phyloP scores from a whole-genome alignment of 2,113 vertebrate species.

The Ciconia maguari region DNA sequence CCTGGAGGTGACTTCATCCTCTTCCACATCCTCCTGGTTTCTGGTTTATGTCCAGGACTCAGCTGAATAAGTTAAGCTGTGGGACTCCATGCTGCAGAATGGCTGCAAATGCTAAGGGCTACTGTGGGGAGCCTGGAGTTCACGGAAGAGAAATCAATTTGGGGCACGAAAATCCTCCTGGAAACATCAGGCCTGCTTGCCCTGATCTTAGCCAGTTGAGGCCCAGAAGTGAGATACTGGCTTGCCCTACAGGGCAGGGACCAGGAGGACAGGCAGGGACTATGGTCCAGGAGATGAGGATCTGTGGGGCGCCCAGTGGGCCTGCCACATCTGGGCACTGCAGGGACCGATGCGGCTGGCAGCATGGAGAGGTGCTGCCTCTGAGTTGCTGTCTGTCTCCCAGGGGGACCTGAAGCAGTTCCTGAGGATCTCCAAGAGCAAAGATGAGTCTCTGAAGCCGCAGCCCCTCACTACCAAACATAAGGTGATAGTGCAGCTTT shows the following conservation, averaged over 20 bases:
- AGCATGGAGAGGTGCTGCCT: neutral
- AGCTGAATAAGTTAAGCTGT: neutral
- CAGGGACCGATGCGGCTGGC: neutral
- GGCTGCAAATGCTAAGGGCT: neutral
- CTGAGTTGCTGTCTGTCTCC: neutral
- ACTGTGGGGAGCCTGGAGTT: neutral
- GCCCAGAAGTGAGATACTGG: neutral
- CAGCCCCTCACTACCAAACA: slow-evolving; percentile 93
- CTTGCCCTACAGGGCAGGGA: neutral
- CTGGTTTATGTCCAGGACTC: neutral
- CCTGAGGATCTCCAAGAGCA: slow-evolving; percentile 92
- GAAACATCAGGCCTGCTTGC: neutral
- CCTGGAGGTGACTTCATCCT: neutral
- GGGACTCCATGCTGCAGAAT: neutral
- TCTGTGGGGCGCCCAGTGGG: neutral
- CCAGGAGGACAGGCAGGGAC: neutral
- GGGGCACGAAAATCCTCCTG: neutral
- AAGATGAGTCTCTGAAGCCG: slow-evolving; percentile 91
- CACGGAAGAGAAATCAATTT: neutral
- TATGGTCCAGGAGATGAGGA: neutral
- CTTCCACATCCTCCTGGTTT: neutral
- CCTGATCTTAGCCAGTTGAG: neutral
- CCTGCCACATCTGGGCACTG: neutral
- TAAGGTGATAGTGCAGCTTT: slow-evolving; percentile 79
- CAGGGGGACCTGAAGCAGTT: slow-evolving; percentile 98